Conservation (phyloP, 2,797 vertebrate species). For the Aulostomus chinensis region DNA sequence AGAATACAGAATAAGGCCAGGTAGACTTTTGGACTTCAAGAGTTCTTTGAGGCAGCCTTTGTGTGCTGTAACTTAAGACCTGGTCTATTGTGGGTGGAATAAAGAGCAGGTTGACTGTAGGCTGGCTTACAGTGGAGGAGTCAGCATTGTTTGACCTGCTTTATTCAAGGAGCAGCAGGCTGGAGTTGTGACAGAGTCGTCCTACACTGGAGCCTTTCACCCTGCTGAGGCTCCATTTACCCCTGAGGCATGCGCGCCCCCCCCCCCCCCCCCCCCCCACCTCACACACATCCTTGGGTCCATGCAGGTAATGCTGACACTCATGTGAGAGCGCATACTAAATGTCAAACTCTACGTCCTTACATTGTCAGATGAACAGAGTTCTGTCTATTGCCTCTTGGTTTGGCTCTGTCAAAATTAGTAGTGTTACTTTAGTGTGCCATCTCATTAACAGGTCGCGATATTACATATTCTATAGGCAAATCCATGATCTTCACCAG, state of each 20-base stretch:
- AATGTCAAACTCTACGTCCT: not conserved
- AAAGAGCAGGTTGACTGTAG: conserved; percentile 75
- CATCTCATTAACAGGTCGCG: too few species aligned
- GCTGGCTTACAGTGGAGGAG: conserved; percentile 71
- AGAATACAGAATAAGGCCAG: conserved; percentile 24
- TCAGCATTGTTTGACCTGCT: conserved; percentile 75
- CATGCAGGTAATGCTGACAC: conserved; percentile 37
- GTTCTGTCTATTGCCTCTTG: conserved; percentile 24
- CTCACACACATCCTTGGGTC: conserved; percentile 24
- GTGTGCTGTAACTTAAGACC: conserved; percentile 55
- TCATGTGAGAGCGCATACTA: conserved; percentile 30
- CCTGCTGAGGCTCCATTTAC: conserved; percentile 63
- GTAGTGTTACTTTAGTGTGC: too few species aligned
- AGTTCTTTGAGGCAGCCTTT: conserved; percentile 42
- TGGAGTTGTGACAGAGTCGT: conserved; percentile 68
- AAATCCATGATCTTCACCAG: too few species aligned
- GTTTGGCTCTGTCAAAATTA: too few species aligned
- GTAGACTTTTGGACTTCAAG: conserved; percentile 42
- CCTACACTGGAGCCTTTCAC: conserved; percentile 75
- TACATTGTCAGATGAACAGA: conserved; percentile 3
- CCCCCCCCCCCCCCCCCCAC: conserved; percentile 12
- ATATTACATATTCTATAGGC: too few species aligned
- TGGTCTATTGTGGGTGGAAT: conserved; percentile 60
- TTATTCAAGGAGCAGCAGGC: conserved; percentile 70
- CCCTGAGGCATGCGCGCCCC: conserved; percentile 55